A percentile compares a stretch with the other conserved stretches of the same genome.
These are phyloP conservation scores for Lacerta bilineata DNA, from an alignment of 2,797 vertebrate genomes.

Conservation along the genomic window DNA sequence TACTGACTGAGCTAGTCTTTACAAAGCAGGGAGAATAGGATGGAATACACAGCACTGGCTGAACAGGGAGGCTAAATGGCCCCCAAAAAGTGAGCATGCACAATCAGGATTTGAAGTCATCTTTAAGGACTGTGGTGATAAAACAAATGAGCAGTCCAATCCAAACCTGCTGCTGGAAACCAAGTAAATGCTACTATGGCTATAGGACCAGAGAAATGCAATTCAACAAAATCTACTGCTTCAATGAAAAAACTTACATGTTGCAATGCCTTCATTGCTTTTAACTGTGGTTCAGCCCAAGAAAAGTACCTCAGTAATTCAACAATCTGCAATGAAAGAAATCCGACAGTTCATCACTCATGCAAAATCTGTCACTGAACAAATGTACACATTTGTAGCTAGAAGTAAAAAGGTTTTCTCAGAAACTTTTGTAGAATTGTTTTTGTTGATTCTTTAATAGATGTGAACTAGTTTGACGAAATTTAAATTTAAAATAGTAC, in stretches of 20 bases:
- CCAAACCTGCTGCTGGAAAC: no score
- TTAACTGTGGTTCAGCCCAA: constrained; percentile 97
- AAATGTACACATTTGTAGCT: neutral
- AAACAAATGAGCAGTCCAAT: no score
- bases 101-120: neutral
- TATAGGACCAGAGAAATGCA: constrained; percentile 1
- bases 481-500: neutral
- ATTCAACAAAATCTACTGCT: constrained; percentile 26
- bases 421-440: neutral
- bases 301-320: constrained; percentile 98
- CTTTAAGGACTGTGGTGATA: no score
- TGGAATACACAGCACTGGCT: neutral
- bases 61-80: neutral
- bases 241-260: constrained; percentile 87
- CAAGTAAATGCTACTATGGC: neutral
- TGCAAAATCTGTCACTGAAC: neutral
- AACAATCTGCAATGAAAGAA: constrained; percentile 86
- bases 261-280: constrained; percentile 97
- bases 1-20: neutral
- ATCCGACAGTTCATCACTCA: neutral
- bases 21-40: neutral
- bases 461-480: neutral
- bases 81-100: neutral
- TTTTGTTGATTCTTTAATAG: neutral
- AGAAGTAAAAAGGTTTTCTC: neutral